Evolutionary conservation across 2,888 invertebrate species (phyloP), one percentile per base, ranked within the genome.

Genomic region (Latrodectus elegans): DNA sequence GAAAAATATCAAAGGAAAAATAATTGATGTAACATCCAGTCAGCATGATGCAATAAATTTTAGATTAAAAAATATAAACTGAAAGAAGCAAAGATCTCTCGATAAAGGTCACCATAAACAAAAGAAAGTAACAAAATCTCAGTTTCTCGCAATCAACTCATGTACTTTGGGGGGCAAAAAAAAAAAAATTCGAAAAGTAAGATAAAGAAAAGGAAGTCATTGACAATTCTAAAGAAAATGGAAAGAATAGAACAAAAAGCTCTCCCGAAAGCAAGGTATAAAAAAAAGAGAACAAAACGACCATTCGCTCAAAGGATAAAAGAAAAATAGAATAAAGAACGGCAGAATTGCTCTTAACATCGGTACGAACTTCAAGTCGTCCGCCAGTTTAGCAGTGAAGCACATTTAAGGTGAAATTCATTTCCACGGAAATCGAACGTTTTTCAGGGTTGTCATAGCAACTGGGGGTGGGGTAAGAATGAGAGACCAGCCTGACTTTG

Each of bases 361-460:
- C 55, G 38, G 53, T 78, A 49, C 78, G 68, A 70, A 72, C 64
- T 73, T 67, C 17, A 73, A 72, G 80, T 26, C 77, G 67, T 77
- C 77, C 68, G 53, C 68, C 53, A 77, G 77, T 77, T 80, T 80
- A 80, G 72, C 72, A 49, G 49, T 80, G 80, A 80, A 80, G 80
- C 80, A 72, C 80, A 80, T 80, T 80, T 80, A 72, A 80, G 80
- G 72, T 80, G 80, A 81, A 77, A 81, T 81, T 81, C 73, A 81
- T 81, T 81, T 81, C 74, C 74, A 81, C 12, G 81, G 81, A 81
- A 81, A 81, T 81, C 81, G 81, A 81, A 81, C 81, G 73, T 81
- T 81, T 81, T 67, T n/a, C 73, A 65, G 64, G 26, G 81, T 81
- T 38, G 8, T 73, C 81, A 74, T 67, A 73, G 73, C 17, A 81